Percentiles rank a stretch among this genome's conserved stretches.
Conservation (phyloP, 2,888 invertebrate genomes). For the Tenthredo amoena region DNA sequence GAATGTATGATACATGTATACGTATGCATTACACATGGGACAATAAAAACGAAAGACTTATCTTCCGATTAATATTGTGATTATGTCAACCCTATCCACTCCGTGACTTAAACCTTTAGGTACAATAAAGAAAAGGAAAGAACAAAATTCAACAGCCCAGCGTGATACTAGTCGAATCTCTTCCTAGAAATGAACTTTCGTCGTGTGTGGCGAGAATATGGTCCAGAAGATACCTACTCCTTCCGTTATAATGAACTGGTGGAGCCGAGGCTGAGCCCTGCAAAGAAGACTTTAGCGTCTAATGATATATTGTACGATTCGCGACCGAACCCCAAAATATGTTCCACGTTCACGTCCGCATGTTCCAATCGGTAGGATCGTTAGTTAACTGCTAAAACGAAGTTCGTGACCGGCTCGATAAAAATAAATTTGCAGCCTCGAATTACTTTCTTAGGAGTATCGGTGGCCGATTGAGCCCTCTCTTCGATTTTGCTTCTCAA, state of each 20-base stretch:
- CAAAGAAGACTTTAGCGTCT: constrained; percentile 33
- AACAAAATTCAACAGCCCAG: constrained; percentile 26
- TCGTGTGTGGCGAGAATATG: constrained; percentile 22
- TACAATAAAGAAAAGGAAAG: neutral
- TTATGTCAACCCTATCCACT: constrained; percentile 21
- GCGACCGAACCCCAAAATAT: constrained; percentile 34
- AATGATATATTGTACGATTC: constrained; percentile 34
- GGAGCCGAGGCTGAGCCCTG: neutral
- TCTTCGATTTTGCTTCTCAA: neutral
- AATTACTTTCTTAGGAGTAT: neutral
- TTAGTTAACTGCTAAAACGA: constrained; percentile 12
- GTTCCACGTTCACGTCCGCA: constrained; percentile 18
- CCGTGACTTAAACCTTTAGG: neutral
- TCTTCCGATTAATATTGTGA: constrained; percentile 15
- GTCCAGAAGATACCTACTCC: neutral
- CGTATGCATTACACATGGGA: neutral
- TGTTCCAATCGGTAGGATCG: constrained; percentile 23
- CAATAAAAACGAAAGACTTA: neutral
- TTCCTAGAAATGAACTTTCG: constrained; percentile 36
- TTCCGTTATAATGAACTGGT: constrained; percentile 22
- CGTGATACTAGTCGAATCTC: constrained; percentile 32
- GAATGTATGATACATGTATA: neutral
- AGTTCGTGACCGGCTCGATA: constrained; percentile 4
- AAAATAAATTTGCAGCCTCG: constrained; percentile 4
- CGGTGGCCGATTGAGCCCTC: neutral